Evolutionary conservation across 2,113 vertebrate species (phyloP).

Genomic region (Brachirus orientalis): DNA sequence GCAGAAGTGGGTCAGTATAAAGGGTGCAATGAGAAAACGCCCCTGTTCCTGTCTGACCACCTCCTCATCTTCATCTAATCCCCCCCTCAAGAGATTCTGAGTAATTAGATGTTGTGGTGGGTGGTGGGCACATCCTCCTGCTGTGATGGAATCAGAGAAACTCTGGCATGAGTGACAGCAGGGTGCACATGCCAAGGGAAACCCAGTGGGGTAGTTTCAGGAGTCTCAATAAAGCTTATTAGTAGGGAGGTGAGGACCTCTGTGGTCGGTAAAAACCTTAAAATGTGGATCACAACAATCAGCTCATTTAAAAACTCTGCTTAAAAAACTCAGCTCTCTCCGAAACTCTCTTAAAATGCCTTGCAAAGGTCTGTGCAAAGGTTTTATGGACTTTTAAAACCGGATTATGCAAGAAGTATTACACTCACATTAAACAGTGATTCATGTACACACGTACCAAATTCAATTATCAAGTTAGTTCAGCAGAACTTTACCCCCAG

Average conservation of each 20-base stretch:
- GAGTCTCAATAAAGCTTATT: conserved; percentile 76
- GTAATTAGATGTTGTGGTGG: conserved; percentile 80
- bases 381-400: not conserved
- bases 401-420: conserved; percentile 1
- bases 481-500: too few species aligned
- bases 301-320: too few species aligned
- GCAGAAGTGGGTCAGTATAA: conserved; percentile 73
- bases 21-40: conserved; percentile 38
- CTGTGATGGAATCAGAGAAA: conserved; percentile 70
- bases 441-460: too few species aligned
- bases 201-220: conserved; percentile 62
- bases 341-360: too few species aligned
- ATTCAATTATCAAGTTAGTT: too few species aligned
- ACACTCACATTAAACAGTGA: not conserved
- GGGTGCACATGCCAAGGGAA: conserved; percentile 68
- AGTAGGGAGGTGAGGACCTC: conserved; percentile 57
- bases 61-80: conserved; percentile 67
- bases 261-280: conserved; percentile 32
- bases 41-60: conserved; percentile 54
- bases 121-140: conserved; percentile 60
- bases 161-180: conserved; percentile 73
- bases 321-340: too few species aligned
- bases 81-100: conserved; percentile 60
- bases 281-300: not conserved
- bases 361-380: not conserved